phyloP scores from a whole-genome alignment of 2,797 vertebrate species.

The Amblyopsis hoosieri region DNA sequence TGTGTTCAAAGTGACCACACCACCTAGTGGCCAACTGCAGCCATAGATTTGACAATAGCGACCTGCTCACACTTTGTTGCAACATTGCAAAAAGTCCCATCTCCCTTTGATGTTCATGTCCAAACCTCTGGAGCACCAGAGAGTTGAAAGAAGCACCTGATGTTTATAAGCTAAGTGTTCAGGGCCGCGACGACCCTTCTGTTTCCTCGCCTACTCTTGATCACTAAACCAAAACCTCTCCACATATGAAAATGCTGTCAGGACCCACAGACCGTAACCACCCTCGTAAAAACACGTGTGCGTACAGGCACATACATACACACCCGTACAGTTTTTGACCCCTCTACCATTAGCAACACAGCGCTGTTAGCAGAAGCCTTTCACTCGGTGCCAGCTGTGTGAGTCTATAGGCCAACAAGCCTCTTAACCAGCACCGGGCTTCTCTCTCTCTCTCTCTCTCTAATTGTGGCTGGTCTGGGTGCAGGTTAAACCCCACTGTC shows the following conservation, averaged over 20 bases:
- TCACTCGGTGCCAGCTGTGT: slow-evolving; percentile 27
- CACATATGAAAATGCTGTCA: slow-evolving; percentile 43
- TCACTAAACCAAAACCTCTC: slow-evolving; percentile 43
- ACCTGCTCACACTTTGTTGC: background rate
- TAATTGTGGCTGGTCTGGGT: slow-evolving; percentile 42
- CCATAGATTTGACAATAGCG: slow-evolving; percentile 22
- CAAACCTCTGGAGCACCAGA: slow-evolving; percentile 27
- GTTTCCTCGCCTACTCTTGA: slow-evolving; percentile 43
- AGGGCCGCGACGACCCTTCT: slow-evolving; percentile 30
- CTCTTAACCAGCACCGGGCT: slow-evolving; percentile 37
- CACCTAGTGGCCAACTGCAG: slow-evolving; percentile 67
- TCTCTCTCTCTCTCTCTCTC: background rate
- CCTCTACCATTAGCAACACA: slow-evolving; percentile 44
- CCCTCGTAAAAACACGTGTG: slow-evolving; percentile 41
- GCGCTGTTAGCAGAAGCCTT: slow-evolving; percentile 20
- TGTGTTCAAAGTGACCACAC: slow-evolving; percentile 67
- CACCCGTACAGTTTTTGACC: background rate
- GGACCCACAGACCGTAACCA: slow-evolving; percentile 50
- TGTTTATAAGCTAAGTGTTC: slow-evolving; percentile 29
- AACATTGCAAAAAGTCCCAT: slow-evolving; percentile 23
- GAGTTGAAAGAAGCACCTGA: slow-evolving; percentile 23
- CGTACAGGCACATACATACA: background rate
- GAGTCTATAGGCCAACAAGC: slow-evolving; percentile 19
- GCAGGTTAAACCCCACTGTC: slow-evolving; percentile 43
- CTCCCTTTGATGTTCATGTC: slow-evolving; percentile 20